Evolutionary conservation across 2,113 vertebrate species (phyloP).

Genomic region (Ciconia boyciana): DNA sequence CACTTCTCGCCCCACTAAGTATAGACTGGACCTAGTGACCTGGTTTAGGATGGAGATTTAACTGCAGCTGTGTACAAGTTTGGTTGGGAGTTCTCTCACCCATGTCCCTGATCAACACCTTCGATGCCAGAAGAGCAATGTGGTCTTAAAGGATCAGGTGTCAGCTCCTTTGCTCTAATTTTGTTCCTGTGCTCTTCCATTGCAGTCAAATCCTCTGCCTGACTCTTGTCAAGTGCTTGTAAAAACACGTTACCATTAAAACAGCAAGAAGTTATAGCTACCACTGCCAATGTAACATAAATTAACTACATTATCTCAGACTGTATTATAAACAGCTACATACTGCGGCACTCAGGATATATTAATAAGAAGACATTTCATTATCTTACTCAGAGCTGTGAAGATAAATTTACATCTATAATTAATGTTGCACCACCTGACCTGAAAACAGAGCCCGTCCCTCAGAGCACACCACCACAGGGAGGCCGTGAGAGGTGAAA

Average conservation of each 20-base stretch:
- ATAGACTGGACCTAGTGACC: neutral
- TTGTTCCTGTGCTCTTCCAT: neutral
- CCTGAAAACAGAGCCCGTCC: neutral
- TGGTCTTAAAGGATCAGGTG: neutral
- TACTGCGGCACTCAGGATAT: neutral
- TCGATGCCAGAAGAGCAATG: neutral
- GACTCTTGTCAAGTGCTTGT: neutral
- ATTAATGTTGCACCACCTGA: neutral
- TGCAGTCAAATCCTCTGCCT: neutral
- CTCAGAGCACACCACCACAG: fast-evolving
- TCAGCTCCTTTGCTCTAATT: neutral
- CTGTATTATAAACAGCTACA: neutral
- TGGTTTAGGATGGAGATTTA: neutral
- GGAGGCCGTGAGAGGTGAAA: neutral
- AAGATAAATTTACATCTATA: neutral
- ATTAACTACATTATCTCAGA: neutral
- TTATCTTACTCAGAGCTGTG: neutral
- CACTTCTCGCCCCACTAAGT: neutral
- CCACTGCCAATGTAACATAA: neutral
- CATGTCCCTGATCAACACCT: neutral
- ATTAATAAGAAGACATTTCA: conserved; percentile 16
- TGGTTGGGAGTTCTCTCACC: neutral
- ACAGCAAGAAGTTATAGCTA: neutral
- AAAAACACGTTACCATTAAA: neutral
- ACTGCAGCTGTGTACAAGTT: neutral